A percentile compares a stretch with the other conserved stretches of the same genome.
Evolutionary conservation across 2,888 invertebrate species (phyloP).

Genomic region (Cosmopolites sordidus): DNA sequence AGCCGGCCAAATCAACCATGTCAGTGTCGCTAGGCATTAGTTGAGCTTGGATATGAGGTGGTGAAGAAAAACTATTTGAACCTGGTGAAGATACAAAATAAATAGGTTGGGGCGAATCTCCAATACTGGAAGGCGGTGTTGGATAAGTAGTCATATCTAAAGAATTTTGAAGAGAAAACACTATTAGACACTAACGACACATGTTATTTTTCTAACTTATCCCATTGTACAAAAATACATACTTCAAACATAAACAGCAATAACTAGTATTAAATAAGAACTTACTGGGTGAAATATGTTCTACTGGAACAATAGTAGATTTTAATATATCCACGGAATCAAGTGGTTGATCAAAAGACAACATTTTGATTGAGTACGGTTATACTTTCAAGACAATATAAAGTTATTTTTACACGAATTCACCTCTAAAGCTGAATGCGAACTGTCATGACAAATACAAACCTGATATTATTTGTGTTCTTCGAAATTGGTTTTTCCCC

Average conservation of each 20-base stretch:
- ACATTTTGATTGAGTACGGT: constrained; percentile 1
- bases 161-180: constrained; percentile 10
- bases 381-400: too few species aligned
- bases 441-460: not conserved
- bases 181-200: too few species aligned
- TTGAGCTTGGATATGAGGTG: constrained; percentile 18
- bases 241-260: too few species aligned
- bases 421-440: too few species aligned
- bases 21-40: constrained; percentile 12
- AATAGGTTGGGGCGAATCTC: constrained; percentile 39
- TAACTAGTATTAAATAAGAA: not conserved
- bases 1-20: constrained; percentile 5
- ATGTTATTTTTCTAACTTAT: too few species aligned
- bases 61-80: constrained; percentile 30
- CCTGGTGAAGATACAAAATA: constrained; percentile 34
- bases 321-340: not conserved
- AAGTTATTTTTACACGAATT: too few species aligned
- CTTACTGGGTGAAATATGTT: constrained; percentile 4
- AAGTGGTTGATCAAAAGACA: constrained; percentile 3
- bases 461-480: not conserved
- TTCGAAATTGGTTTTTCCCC: constrained; percentile 19
- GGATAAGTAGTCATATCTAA: constrained; percentile 37
- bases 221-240: too few species aligned
- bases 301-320: not conserved
- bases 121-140: constrained; percentile 42